These are phyloP conservation scores for Tetramorium alpestre DNA, from an alignment of 1,140 invertebrate genomes.

Conservation along the genomic window DNA sequence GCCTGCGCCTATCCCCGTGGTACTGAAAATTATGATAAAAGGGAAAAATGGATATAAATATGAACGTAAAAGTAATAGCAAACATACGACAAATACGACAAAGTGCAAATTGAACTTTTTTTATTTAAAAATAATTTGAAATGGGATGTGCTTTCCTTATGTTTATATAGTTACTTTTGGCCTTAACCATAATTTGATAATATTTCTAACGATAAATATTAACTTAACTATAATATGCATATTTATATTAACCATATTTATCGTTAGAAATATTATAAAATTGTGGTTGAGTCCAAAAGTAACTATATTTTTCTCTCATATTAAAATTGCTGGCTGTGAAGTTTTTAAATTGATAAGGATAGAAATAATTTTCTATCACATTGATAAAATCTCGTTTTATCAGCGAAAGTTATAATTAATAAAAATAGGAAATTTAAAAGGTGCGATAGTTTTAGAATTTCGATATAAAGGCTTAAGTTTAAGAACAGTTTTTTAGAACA, in stretches of 20 bases:
- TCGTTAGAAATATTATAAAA: no score
- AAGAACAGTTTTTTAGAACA: not conserved
- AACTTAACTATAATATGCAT: no score
- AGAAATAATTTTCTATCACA: not conserved
- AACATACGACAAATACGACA: not conserved
- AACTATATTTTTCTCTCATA: not conserved
- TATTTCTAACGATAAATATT: no score
- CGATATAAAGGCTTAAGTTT: not conserved
- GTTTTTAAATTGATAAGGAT: not conserved
- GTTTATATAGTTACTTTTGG: not conserved
- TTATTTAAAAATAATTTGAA: not conserved
- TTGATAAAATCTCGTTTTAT: not conserved
- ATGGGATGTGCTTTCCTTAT: not conserved
- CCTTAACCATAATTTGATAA: no score
- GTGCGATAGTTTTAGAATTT: not conserved
- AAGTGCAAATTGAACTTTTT: not conserved
- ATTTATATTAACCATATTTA: no score
- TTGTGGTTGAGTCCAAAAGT: no score
- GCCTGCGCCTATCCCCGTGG: conserved; percentile 87
- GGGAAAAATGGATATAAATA: not conserved
- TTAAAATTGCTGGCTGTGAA: not conserved
- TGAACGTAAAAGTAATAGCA: not conserved
- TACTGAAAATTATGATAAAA: conserved; percentile 82
- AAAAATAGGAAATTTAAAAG: not conserved
- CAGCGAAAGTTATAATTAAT: not conserved